A percentile compares a stretch with the other conserved stretches of the same genome.
Conservation (phyloP, 1,140 invertebrate genomes). For the Laupala kohalensis region DNA sequence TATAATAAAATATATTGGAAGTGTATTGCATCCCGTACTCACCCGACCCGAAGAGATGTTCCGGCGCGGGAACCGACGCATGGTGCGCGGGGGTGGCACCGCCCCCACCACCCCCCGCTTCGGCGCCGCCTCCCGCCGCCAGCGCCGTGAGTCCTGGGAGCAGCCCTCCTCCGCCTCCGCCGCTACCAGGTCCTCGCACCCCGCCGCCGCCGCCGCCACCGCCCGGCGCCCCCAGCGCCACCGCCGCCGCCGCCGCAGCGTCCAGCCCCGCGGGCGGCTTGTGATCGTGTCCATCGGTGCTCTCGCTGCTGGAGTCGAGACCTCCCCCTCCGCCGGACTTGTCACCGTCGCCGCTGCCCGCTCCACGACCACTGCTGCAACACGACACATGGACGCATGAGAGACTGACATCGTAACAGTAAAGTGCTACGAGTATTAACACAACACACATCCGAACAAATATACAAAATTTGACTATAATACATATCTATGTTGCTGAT, state of each 20-base stretch:
- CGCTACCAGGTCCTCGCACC: too few relatives aligned
- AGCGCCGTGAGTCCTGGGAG: not conserved
- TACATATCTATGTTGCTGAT: too few relatives aligned
- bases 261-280: slow-evolving; percentile 7
- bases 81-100: not conserved
- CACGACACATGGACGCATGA: not conserved
- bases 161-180: too few relatives aligned
- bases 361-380: slow-evolving; percentile 19
- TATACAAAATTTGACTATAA: too few relatives aligned
- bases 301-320: slow-evolving; percentile 18
- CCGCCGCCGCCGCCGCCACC: too few relatives aligned
- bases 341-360: slow-evolving; percentile 19
- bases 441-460: too few relatives aligned
- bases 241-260: not conserved
- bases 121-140: too few relatives aligned
- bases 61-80: not conserved
- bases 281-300: slow-evolving; percentile 15
- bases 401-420: too few relatives aligned
- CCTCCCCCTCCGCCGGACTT: slow-evolving; percentile 17
- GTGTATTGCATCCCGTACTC: not conserved
- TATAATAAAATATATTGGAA: too few relatives aligned
- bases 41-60: not conserved
- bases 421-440: too few relatives aligned
- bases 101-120: too few relatives aligned
- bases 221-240: too few relatives aligned